A percentile compares a stretch with the other conserved stretches of the same genome.
phyloP scores from a whole-genome alignment of 2,888 invertebrate genomes.

The Hesperia comma region DNA sequence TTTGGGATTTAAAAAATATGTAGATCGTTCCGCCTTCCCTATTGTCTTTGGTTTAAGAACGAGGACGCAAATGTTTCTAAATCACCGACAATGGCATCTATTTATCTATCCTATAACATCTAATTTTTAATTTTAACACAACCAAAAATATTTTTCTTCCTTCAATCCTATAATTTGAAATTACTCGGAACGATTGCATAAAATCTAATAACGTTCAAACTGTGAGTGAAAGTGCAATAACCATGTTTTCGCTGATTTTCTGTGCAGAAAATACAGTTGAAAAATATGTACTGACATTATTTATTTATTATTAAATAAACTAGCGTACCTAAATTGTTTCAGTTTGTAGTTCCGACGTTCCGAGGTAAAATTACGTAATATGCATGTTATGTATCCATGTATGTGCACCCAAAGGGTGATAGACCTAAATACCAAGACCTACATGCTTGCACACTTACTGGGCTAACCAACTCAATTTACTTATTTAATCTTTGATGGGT shows the following conservation, averaged over 20 bases:
- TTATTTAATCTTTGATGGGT: no score
- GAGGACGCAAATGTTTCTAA: slow-evolving; percentile 69
- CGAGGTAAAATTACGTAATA: no score
- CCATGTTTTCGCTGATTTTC: slow-evolving; percentile 54
- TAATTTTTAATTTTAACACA: background rate
- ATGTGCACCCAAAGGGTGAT: no score
- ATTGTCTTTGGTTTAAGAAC: slow-evolving; percentile 61
- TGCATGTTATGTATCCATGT: no score
- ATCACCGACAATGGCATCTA: slow-evolving; percentile 50
- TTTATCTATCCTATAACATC: background rate
- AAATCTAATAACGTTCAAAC: slow-evolving; percentile 17
- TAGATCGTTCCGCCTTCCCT: slow-evolving; percentile 10
- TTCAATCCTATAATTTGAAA: background rate
- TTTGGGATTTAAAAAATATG: slow-evolving; percentile 5
- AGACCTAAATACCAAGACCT: no score
- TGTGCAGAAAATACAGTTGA: slow-evolving; percentile 52
- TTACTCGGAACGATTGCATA: slow-evolving; percentile 13
- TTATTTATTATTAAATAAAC: slow-evolving; percentile 34
- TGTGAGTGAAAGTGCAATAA: slow-evolving; percentile 68
- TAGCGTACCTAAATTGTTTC: background rate
- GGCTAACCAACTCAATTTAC: no score
- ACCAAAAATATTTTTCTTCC: background rate
- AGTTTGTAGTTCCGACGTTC: no score
- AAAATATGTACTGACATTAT: slow-evolving; percentile 44
- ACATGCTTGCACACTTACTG: no score